Percentiles rank a stretch among this genome's conserved stretches.
Conservation (phyloP, 2,888 invertebrate genomes). For the Quadroppia sp. region DNA sequence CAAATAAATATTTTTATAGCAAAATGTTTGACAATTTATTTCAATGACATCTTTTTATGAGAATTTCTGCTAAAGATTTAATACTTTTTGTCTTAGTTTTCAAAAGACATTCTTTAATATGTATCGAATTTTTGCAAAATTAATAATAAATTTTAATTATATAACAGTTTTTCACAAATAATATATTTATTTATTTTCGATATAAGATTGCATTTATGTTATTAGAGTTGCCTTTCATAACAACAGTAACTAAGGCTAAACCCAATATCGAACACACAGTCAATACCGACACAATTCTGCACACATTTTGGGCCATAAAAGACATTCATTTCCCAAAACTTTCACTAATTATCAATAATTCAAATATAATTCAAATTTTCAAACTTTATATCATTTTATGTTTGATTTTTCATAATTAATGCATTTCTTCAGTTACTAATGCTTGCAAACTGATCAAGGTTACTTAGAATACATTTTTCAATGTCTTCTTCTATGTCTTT, state of each 20-base stretch:
- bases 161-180: conserved; percentile 15
- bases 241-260: conserved; percentile 35
- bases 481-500: too few relatives aligned
- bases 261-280: conserved; percentile 20
- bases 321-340: too few relatives aligned
- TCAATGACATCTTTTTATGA: too few relatives aligned
- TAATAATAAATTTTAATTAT: neutral
- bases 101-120: too few relatives aligned
- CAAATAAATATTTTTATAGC: neutral
- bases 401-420: too few relatives aligned
- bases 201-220: conserved; percentile 34
- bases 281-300: conserved; percentile 1
- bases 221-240: conserved; percentile 33
- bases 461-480: too few relatives aligned
- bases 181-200: conserved; percentile 10
- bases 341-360: neutral
- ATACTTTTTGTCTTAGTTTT: too few relatives aligned
- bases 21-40: neutral
- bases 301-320: neutral
- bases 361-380: too few relatives aligned
- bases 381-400: too few relatives aligned
- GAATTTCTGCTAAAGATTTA: too few relatives aligned
- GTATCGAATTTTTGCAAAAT: neutral
- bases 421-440: too few relatives aligned
- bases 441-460: too few relatives aligned